A percentile compares a stretch with the other conserved stretches of the same genome.
Evolutionary conservation across 2,797 vertebrate genomes (phyloP).

Genomic region (Geotrypetes seraphini): DNA sequence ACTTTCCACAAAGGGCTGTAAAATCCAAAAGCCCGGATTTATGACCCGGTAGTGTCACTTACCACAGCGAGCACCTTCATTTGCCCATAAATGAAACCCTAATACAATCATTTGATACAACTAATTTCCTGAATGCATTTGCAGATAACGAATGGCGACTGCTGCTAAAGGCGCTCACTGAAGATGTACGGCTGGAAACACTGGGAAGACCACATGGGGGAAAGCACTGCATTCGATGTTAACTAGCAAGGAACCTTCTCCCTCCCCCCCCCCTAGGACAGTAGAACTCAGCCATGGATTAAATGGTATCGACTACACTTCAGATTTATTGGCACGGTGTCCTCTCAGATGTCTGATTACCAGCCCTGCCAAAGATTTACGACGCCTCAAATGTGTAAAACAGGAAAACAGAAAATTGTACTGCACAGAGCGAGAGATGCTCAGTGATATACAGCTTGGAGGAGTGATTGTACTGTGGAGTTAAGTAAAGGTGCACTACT

Average conservation of each 20-base stretch:
- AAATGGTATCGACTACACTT: not conserved
- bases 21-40: too few relatives aligned
- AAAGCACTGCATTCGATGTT: not conserved
- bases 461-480: too few relatives aligned
- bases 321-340: not conserved
- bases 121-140: not conserved
- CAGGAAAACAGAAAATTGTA: not conserved
- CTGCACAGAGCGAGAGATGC: not conserved
- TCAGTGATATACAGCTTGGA: too few relatives aligned
- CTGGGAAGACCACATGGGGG: not conserved
- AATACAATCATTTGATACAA: not conserved
- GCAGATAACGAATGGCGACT: not conserved
- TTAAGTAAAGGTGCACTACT: too few relatives aligned
- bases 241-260: not conserved
- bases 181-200: not conserved
- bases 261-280: too few relatives aligned
- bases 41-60: too few relatives aligned
- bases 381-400: not conserved
- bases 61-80: not conserved
- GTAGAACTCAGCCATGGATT: not conserved
- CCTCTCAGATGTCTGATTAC: too few relatives aligned
- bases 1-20: too few relatives aligned
- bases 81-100: not conserved
- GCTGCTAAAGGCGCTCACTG: not conserved
- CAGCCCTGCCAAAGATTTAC: not conserved